Evolutionary conservation across 1,140 invertebrate species (phyloP).

Genomic region (Neodiprion pinetum): DNA sequence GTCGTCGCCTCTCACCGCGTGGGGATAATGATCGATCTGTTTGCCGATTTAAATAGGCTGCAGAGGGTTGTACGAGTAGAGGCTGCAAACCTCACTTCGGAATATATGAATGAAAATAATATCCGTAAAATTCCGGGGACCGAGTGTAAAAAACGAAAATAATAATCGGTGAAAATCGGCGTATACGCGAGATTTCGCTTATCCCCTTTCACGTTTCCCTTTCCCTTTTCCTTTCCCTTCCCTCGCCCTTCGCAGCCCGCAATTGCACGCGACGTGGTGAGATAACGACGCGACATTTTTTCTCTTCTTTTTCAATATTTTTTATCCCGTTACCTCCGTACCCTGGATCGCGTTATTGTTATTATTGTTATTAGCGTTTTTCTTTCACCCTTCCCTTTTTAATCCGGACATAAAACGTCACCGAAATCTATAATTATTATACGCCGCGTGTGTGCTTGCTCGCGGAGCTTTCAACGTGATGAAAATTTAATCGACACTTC

Average conservation of each 20-base stretch:
- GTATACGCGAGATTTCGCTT: too few species aligned
- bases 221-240: not conserved
- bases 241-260: not conserved
- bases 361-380: too few species aligned
- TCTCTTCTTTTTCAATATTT: not conserved
- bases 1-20: not conserved
- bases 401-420: too few species aligned
- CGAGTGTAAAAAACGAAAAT: not conserved
- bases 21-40: slow-evolving; percentile 2
- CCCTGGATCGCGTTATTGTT: too few species aligned
- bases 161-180: too few species aligned
- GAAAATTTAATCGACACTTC: too few species aligned
- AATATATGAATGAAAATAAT: slow-evolving; percentile 4
- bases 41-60: not conserved
- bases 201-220: too few species aligned
- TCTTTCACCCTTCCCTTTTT: not conserved
- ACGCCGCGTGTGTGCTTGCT: too few species aligned
- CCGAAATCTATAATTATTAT: too few species aligned
- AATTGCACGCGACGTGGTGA: not conserved
- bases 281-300: not conserved
- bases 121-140: not conserved
- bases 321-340: not conserved
- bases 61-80: not conserved
- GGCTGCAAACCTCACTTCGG: not conserved
- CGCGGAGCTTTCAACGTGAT: too few species aligned